Base-by-base conservation (phyloP, 2,113 vertebrate species). In the Cryptomyrus ogoouensis region DNA sequence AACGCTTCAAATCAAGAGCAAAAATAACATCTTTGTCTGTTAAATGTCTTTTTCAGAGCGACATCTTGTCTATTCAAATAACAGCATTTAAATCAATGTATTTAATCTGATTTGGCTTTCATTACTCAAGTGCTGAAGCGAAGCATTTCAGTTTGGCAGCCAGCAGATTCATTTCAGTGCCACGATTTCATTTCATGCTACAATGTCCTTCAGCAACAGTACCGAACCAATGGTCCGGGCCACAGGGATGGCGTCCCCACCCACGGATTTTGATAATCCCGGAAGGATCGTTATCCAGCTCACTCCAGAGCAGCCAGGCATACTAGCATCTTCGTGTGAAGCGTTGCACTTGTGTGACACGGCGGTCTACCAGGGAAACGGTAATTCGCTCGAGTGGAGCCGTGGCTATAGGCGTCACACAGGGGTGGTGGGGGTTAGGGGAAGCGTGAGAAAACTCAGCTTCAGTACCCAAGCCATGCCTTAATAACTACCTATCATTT, bases 171-270 rank as follows among this genome's bases (percentile, higher is more conserved):
- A 83, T 87, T 44, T 3, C 46, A 85, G 50, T n/a, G 87, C 74
- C 86, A 24, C 5, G 24, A n/a, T 27, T 62, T 53, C 77, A 53
- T 83, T 70, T 62, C 50, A 53, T 50, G 52, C 70, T 62, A 17
- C 47, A 39, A 27, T 39, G 12, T 80, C 58, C 70, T 86, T 70
- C 56, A 39, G 70, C 47, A 50, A 35, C 17, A 19, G 49, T 35
- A 44, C 89, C 5, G 42, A 91, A 91, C 89, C 90, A 87, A 90
- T 88, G 58, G 44, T 53, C 89, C 88, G 31, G 42, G 88, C 58
- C 91, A 50, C 70, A 58, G 80, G 7, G 42, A 42, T 83, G 88
- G 58, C 24, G 53, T 83, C 90, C 89, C 91, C 87, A 31, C 62
- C 62, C 27, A 70, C 1, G 3, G 10, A 70, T 31, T 31, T 70